Conservation (phyloP, 2,113 vertebrate genomes). For the Cavia aperea region DNA sequence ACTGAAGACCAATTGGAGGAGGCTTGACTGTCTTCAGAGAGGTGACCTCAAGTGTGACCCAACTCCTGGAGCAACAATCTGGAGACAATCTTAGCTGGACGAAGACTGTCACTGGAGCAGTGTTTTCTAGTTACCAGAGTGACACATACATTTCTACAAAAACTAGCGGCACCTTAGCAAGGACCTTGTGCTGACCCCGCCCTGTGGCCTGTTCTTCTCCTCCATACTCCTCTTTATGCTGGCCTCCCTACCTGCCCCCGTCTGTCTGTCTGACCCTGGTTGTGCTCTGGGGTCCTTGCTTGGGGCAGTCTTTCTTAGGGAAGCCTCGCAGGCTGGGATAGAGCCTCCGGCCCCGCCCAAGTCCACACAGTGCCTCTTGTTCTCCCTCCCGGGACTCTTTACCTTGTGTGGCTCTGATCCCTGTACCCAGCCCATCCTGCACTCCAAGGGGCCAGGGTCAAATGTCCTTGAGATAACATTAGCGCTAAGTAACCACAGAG, state of each 20-base stretch:
- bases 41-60: neutral
- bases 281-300: neutral
- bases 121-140: neutral
- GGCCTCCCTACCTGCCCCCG: neutral
- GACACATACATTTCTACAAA: neutral
- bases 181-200: neutral
- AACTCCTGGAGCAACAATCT: neutral
- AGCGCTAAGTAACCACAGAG: neutral
- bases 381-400: neutral
- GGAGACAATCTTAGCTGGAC: neutral
- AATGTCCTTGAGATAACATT: neutral
- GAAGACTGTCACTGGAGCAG: no score
- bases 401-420: neutral
- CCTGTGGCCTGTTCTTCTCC: neutral
- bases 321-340: neutral
- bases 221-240: neutral
- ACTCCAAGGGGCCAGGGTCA: neutral
- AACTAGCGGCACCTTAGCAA: neutral
- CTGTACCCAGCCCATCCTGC: neutral
- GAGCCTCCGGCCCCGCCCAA: fast-evolving
- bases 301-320: neutral
- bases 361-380: neutral
- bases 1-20: neutral
- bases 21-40: neutral
- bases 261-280: neutral